These are phyloP conservation scores for Melanaphis sacchari DNA, from an alignment of 1,140 invertebrate genomes.

Conservation along the genomic window DNA sequence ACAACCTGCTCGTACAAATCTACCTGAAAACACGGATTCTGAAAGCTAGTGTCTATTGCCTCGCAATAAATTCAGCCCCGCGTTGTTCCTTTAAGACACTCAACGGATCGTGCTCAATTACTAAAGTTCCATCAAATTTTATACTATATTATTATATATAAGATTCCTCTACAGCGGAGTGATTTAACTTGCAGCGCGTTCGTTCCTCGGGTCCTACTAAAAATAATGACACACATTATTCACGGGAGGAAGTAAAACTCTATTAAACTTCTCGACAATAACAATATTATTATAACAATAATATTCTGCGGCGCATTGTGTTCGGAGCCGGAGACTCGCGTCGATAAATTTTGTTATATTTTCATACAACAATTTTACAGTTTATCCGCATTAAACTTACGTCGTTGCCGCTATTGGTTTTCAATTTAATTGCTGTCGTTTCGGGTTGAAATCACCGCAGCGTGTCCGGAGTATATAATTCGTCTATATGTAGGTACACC, in stretches of 20 bases:
- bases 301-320: not conserved
- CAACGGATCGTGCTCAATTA: not conserved
- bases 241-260: not conserved
- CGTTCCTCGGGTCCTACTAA: not conserved
- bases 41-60: not conserved
- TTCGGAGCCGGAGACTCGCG: not conserved
- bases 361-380: not conserved
- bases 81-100: not conserved
- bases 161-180: not conserved
- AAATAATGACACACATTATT: constrained; percentile 1
- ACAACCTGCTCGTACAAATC: not conserved
- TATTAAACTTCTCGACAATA: not conserved
- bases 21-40: not conserved
- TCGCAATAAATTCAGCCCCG: not conserved
- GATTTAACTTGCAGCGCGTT: not conserved
- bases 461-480: not conserved
- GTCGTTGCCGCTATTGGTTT: not conserved
- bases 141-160: not conserved
- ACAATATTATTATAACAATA: not conserved
- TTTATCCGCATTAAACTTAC: not conserved
- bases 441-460: not conserved
- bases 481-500: not conserved
- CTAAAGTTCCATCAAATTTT: not conserved
- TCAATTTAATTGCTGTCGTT: not conserved
- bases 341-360: not conserved